Evolutionary conservation across 2,888 invertebrate genomes (phyloP).

Genomic region (Polymixis lichenea): DNA sequence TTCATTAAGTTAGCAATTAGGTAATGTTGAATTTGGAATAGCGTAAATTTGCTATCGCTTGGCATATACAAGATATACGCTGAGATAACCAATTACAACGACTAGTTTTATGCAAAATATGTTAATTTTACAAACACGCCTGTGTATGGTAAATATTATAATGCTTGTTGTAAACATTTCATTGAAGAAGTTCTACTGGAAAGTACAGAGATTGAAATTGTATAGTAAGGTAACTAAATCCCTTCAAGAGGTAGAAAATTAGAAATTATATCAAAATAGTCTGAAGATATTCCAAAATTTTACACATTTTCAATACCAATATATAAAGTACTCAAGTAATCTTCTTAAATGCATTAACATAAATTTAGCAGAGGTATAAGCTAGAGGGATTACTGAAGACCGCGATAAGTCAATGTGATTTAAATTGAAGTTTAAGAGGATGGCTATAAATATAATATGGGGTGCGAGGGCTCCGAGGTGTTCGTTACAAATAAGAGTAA

Average conservation of each 20-base stretch:
- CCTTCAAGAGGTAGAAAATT: background rate
- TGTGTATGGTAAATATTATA: constrained; percentile 22
- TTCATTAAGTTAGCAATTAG: constrained; percentile 14
- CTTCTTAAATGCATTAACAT: constrained; percentile 19
- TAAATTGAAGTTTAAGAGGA: constrained; percentile 66
- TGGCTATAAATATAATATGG: constrained; percentile 69
- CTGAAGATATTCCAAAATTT: background rate
- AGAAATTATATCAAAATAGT: background rate
- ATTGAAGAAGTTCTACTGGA: constrained; percentile 9
- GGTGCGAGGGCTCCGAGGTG: constrained; percentile 63
- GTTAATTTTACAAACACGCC: constrained; percentile 28
- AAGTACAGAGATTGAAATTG: background rate
- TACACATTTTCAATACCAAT: constrained; percentile 19
- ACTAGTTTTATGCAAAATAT: constrained; percentile 37
- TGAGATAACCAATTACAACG: constrained; percentile 46
- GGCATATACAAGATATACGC: constrained; percentile 32
- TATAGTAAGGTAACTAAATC: background rate
- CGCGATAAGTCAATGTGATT: constrained; percentile 56
- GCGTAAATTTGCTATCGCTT: constrained; percentile 26
- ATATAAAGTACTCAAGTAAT: constrained; percentile 21
- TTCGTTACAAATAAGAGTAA: constrained; percentile 74
- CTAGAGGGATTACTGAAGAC: constrained; percentile 49
- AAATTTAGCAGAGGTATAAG: constrained; percentile 27
- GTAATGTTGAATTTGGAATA: constrained; percentile 11
- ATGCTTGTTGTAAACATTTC: constrained; percentile 11